Base-by-base conservation (phyloP, 2,888 invertebrate genomes). In the Margaritifera margaritifera region DNA sequence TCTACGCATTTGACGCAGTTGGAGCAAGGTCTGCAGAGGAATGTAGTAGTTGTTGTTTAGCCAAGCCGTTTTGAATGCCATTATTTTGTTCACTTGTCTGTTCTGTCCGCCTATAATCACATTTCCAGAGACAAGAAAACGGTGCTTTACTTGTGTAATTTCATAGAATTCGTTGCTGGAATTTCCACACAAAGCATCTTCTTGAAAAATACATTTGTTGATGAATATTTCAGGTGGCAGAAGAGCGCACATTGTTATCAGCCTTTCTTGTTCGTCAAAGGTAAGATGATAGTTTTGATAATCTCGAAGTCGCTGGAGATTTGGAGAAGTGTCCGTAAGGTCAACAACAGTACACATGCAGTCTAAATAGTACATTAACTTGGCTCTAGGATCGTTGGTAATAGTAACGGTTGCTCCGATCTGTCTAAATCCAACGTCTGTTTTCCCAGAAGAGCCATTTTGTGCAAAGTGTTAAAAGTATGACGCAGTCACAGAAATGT, bases 1-100 rank as follows among this genome's bases (percentile, higher is more conserved):
- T 15, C 42, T 42, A 15, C 15, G 42, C 42, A 42, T 42, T 15
- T 42, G 42, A 11, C 42, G 42, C 15, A 11, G 15, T 42, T 42
- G 42, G 15, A 72, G 8, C 50, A 77, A 42, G 18, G 51, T 60
- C 18, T 67, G 42, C 59, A 77, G 64, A 3, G 77, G 77, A 15
- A 60, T 25, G 4, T 56, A 56, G 69, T 69, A 77, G 27, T 74
- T 57, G 6, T 63, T 52, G 11, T 63, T 22, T 18, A 74, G 55
- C 77, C 77, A 77, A 2, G 31, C 54, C 74, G 65, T 67, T 57
- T 72, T 77, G 60, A 74, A 77, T 19, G 72, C 60, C 77, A 77
- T 77, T 15, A 74, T 77, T 27, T 71, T 72, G 24, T 66, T 68
- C 51, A 77, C 74, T 51, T 61, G 64, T 50, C 67, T 67, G 25